Conservation (phyloP, 1,140 invertebrate genomes). For the Euschistus heros region DNA sequence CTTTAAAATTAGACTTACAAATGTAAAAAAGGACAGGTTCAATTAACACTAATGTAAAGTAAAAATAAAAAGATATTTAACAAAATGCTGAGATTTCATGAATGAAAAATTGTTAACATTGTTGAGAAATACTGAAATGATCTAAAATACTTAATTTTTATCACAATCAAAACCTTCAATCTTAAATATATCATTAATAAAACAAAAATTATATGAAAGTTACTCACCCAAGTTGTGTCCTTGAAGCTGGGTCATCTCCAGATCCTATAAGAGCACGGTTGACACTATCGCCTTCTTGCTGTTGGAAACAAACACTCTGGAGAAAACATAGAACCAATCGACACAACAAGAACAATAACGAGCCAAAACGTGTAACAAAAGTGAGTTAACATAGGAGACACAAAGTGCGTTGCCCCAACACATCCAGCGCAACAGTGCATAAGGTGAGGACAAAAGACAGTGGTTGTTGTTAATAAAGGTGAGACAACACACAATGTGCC, state of each 20-base stretch:
- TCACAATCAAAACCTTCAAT: too few species aligned
- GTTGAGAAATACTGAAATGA: too few species aligned
- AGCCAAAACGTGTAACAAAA: constrained; percentile 18
- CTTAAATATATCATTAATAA: too few species aligned
- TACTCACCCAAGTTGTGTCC: constrained; percentile 40
- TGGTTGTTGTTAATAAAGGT: background rate
- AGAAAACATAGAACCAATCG: constrained; percentile 28
- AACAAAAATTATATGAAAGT: too few species aligned
- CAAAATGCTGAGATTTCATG: too few species aligned
- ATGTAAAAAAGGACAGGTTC: too few species aligned
- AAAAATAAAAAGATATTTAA: too few species aligned
- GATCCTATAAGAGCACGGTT: constrained; percentile 40
- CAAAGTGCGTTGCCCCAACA: constrained; percentile 13
- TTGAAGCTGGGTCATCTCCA: constrained; percentile 35
- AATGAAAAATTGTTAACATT: too few species aligned
- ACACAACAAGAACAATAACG: constrained; percentile 28
- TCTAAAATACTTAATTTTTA: too few species aligned
- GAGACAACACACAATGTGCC: constrained; percentile 15
- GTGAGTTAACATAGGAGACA: constrained; percentile 1
- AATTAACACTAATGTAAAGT: too few species aligned
- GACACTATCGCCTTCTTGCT: constrained; percentile 34
- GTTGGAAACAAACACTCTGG: constrained; percentile 33
- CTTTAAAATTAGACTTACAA: too few species aligned
- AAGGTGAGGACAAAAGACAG: constrained; percentile 9
- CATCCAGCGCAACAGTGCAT: constrained; percentile 8